phyloP scores from a whole-genome alignment of 2,797 vertebrate genomes.

The Lates japonicus region DNA sequence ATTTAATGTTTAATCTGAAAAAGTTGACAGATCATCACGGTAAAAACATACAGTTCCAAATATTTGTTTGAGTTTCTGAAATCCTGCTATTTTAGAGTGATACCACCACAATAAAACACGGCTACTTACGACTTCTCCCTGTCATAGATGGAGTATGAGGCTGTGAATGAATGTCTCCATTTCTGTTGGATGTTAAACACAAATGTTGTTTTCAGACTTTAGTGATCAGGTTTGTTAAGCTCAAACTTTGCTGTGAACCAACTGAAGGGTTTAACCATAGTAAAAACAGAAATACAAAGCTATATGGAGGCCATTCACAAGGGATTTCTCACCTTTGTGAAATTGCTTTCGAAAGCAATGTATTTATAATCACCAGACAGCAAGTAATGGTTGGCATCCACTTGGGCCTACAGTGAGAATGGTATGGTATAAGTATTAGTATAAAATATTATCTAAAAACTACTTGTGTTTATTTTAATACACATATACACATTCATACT shows the following conservation, averaged over 20 bases:
- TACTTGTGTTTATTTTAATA: neutral
- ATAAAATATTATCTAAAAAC: neutral
- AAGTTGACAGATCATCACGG: neutral
- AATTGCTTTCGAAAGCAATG: constrained; percentile 94
- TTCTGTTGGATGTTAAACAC: constrained; percentile 83
- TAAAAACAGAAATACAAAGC: neutral
- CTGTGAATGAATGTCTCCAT: constrained; percentile 96
- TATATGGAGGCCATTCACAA: neutral
- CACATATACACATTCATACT: too few relatives aligned
- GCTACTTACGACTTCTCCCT: constrained; percentile 88
- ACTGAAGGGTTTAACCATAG: neutral
- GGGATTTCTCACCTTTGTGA: constrained; percentile 88
- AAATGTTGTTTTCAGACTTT: constrained; percentile 18
- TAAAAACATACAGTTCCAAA: neutral
- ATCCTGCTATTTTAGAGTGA: neutral
- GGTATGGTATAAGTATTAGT: constrained; percentile 1
- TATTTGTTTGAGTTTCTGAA: neutral
- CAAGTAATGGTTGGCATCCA: constrained; percentile 90
- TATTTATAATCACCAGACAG: constrained; percentile 92
- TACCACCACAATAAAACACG: neutral
- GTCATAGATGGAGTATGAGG: constrained; percentile 94
- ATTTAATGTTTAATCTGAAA: neutral
- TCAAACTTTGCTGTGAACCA: neutral
- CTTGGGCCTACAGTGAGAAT: constrained; percentile 87
- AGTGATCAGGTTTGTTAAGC: neutral